phyloP scores from a whole-genome alignment of 2,797 vertebrate species.

The Hippoglossus hippoglossus region DNA sequence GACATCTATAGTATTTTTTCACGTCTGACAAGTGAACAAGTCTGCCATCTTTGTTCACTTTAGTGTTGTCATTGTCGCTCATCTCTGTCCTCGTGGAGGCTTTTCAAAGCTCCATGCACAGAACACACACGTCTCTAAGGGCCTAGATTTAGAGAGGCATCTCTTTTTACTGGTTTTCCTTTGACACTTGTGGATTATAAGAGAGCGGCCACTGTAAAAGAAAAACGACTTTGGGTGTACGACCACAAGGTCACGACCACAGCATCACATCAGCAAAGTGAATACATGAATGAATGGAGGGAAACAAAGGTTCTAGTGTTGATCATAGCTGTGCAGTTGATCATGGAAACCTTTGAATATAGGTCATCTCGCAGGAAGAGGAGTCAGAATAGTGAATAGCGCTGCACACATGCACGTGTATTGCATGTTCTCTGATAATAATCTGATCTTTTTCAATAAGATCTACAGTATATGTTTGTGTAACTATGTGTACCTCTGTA shows the following conservation, averaged over 20 bases:
- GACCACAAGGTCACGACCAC: background rate
- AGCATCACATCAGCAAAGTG: background rate
- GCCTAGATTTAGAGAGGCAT: no score
- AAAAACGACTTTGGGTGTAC: background rate
- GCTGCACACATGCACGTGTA: slow-evolving; percentile 8
- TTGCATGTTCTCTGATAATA: no score
- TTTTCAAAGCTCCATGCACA: no score
- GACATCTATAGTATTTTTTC: background rate
- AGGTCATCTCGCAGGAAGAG: background rate
- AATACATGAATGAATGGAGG: slow-evolving; percentile 1
- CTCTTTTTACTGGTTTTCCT: no score
- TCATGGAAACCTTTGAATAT: no score
- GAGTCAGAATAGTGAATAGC: slow-evolving; percentile 20
- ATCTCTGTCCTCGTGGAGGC: no score
- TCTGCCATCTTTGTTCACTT: slow-evolving; percentile 3
- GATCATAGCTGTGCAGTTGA: background rate
- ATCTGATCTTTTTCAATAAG: no score
- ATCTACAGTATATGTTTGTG: no score
- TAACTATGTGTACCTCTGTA: no score
- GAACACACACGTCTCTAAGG: no score
- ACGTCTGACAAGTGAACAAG: background rate
- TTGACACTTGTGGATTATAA: background rate
- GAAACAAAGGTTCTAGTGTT: slow-evolving; percentile 3
- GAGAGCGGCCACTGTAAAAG: no score
- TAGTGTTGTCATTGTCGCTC: background rate